phyloP scores from a whole-genome alignment of 2,888 invertebrate genomes.

The Bedellia somnulentella region DNA sequence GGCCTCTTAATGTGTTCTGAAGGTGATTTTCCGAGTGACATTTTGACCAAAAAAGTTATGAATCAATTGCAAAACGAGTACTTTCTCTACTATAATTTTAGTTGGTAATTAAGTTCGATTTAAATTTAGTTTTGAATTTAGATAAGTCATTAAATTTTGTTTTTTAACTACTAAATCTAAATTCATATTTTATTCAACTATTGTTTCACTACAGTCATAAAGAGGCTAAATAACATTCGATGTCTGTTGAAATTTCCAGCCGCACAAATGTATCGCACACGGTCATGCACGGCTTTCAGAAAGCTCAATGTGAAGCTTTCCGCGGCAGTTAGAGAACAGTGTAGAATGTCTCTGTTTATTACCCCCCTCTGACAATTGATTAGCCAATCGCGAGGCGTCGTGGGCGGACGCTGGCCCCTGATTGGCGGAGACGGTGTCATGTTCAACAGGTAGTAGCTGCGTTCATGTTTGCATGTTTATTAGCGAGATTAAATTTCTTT shows the following conservation, averaged over 20 bases:
- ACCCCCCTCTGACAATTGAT: slow-evolving; percentile 23
- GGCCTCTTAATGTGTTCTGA: slow-evolving; percentile 88
- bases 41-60: no score
- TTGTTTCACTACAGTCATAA: no score
- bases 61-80: neutral
- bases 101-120: no score
- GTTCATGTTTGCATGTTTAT: slow-evolving; percentile 58
- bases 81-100: no score
- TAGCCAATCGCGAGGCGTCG: slow-evolving; percentile 38
- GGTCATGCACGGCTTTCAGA: no score
- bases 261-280: no score
- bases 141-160: no score
- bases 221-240: no score
- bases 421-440: slow-evolving; percentile 43
- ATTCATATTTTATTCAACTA: no score
- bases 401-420: slow-evolving; percentile 44
- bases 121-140: no score
- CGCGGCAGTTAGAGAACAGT: slow-evolving; percentile 41
- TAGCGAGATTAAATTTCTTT: slow-evolving; percentile 54
- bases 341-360: slow-evolving; percentile 21
- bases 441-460: slow-evolving; percentile 59
- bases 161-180: no score
- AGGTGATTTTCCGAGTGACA: slow-evolving; percentile 46
- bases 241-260: no score
- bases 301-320: slow-evolving; percentile 59